phyloP scores from a whole-genome alignment of 1,140 invertebrate genomes.

The Tetramorium simillimum region DNA sequence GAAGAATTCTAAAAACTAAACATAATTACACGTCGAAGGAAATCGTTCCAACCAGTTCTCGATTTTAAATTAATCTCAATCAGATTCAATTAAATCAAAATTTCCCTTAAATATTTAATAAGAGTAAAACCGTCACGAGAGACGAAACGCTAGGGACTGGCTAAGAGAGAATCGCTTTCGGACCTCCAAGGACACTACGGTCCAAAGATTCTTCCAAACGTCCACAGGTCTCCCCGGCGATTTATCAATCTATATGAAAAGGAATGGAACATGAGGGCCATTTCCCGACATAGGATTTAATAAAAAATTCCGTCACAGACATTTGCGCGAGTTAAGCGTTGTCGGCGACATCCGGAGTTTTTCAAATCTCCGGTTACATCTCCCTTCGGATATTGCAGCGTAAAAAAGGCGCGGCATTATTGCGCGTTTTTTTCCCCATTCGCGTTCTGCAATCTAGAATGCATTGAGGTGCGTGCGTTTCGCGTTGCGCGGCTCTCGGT shows the following conservation, averaged over 20 bases:
- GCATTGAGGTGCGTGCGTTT: constrained; percentile 8
- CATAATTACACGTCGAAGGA: not conserved
- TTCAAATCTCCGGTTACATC: constrained; percentile 12
- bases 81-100: not conserved
- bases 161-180: not conserved
- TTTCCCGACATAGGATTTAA: not conserved
- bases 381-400: not conserved
- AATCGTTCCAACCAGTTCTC: not conserved
- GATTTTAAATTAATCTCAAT: constrained; percentile 9
- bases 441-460: constrained; percentile 27
- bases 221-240: not conserved
- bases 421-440: not conserved
- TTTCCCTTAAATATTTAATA: not conserved
- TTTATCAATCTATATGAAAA: not conserved
- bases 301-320: constrained; percentile 2
- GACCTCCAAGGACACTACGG: not conserved
- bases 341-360: not conserved
- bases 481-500: not conserved
- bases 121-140: not conserved
- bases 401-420: constrained; percentile 11
- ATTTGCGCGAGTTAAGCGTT: not conserved
- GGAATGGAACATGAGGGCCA: no score
- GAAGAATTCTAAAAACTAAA: not conserved
- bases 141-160: not conserved
- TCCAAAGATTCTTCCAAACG: not conserved